Conservation (phyloP, 2,113 vertebrate species). For the Notechis scutatus region DNA sequence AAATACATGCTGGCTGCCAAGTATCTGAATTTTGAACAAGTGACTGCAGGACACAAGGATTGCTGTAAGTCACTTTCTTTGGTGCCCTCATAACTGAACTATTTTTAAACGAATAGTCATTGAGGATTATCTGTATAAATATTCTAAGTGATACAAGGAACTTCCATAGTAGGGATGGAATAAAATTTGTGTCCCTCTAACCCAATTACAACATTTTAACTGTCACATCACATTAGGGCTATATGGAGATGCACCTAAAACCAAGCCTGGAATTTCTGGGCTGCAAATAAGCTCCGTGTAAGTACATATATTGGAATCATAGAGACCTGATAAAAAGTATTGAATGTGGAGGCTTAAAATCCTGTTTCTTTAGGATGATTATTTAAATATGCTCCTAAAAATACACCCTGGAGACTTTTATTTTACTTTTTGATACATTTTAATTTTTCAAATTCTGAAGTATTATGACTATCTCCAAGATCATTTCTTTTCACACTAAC, state of each 20-base stretch:
- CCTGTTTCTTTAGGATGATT: not conserved
- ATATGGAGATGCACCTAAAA: not conserved
- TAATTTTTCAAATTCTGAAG: not conserved
- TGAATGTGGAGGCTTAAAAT: not conserved
- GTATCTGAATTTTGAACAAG: no score
- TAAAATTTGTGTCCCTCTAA: not conserved
- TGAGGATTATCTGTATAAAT: not conserved
- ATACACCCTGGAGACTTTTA: not conserved
- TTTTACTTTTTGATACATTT: not conserved
- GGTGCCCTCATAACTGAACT: no score
- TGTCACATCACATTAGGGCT: not conserved
- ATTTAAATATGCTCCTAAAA: not conserved
- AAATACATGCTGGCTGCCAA: no score
- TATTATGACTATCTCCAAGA: no score
- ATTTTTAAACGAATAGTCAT: no score
- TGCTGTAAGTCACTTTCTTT: no score
- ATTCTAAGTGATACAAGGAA: not conserved
- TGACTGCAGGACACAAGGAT: no score
- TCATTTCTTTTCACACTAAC: not conserved
- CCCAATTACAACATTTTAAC: not conserved
- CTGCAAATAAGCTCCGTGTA: not conserved
- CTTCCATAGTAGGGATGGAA: not conserved
- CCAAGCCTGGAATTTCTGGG: not conserved
- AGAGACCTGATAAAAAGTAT: not conserved
- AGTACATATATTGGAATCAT: not conserved